These are phyloP conservation scores for Lichenostomus cassidix DNA, from an alignment of 2,113 vertebrate genomes.

Conservation along the genomic window DNA sequence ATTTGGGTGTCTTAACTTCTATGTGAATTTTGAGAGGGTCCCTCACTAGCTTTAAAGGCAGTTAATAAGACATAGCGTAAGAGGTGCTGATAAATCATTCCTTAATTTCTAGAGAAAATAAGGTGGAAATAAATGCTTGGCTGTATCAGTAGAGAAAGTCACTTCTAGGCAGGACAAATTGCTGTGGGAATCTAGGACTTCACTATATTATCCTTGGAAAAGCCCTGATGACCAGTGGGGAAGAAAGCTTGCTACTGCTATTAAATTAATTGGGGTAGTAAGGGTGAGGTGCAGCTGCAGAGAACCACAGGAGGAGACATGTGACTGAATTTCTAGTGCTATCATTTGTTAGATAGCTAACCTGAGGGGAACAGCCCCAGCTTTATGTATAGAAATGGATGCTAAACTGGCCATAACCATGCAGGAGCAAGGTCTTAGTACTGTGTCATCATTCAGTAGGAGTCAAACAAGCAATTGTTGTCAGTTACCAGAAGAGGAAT, in stretches of 20 bases:
- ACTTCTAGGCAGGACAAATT: neutral
- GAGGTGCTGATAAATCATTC: neutral
- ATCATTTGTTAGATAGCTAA: neutral
- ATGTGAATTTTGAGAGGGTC: neutral
- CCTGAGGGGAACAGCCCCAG: neutral
- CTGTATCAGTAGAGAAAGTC: neutral
- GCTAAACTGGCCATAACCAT: neutral
- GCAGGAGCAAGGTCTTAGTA: neutral
- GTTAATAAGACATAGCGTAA: neutral
- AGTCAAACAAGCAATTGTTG: neutral
- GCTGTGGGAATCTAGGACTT: neutral
- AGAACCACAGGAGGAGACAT: neutral
- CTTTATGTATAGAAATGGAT: neutral
- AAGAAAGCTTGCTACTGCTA: neutral
- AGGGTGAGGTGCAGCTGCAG: neutral
- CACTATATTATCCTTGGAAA: neutral
- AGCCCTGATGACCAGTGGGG: neutral
- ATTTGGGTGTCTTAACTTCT: neutral
- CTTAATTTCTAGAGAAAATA: neutral
- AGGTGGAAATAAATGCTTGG: neutral
- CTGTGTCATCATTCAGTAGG: neutral
- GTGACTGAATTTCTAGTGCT: neutral
- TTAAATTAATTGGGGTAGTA: neutral
- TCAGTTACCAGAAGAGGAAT: neutral
- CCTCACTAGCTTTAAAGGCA: neutral